A percentile compares a stretch with the other conserved stretches of the same genome.
Evolutionary conservation across 2,888 invertebrate species (phyloP).

Genomic region (Opisthograptis luteolata): DNA sequence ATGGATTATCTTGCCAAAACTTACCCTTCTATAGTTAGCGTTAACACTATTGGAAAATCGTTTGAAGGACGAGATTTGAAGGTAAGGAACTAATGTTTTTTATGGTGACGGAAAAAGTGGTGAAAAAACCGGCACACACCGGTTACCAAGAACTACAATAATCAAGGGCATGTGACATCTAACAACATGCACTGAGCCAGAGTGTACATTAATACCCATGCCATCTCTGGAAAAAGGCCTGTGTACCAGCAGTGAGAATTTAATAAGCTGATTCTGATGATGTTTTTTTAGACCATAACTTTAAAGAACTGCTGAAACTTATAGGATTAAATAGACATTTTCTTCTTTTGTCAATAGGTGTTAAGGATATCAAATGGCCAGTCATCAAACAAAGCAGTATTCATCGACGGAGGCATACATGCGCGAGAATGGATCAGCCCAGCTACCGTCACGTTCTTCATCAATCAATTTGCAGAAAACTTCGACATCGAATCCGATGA

Average conservation of each 20-base stretch:
- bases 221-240: too few relatives aligned
- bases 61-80: constrained; percentile 90
- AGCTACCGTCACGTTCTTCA: constrained; percentile 90
- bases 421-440: constrained; percentile 97
- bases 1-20: constrained; percentile 91
- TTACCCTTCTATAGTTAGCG: constrained; percentile 89
- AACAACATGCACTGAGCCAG: too few relatives aligned
- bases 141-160: too few relatives aligned
- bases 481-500: constrained; percentile 87
- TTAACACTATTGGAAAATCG: constrained; percentile 90
- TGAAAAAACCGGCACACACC: too few relatives aligned
- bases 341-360: constrained; percentile 50
- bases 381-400: constrained; percentile 87
- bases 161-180: too few relatives aligned
- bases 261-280: too few relatives aligned
- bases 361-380: constrained; percentile 89
- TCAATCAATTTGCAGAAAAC: constrained; percentile 90
- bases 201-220: too few relatives aligned
- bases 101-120: too few relatives aligned
- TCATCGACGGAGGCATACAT: constrained; percentile 93
- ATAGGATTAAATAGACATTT: neutral
- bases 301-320: too few relatives aligned
- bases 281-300: too few relatives aligned
- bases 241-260: too few relatives aligned
- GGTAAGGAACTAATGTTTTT: constrained; percentile 74